A percentile compares a stretch with the other conserved stretches of the same genome.
phyloP scores from a whole-genome alignment of 1,140 invertebrate genomes.

The Marisa cornuarietis region DNA sequence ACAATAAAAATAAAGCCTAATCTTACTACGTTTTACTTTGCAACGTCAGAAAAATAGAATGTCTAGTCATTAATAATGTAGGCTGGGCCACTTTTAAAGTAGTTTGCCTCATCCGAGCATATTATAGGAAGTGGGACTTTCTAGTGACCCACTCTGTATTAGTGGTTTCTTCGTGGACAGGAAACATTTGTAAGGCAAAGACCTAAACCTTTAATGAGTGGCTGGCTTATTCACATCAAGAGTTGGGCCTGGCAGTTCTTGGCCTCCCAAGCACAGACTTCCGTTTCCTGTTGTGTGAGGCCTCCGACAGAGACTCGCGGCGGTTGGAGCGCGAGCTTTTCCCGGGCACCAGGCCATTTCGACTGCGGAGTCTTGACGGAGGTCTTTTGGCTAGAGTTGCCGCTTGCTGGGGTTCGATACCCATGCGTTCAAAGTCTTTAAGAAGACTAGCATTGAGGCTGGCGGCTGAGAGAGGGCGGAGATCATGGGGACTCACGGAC shows the following conservation, averaged over 20 bases:
- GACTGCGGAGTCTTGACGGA: conserved; percentile 39
- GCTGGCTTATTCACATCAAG: not conserved
- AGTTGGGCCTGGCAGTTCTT: not conserved
- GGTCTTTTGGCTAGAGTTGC: conserved; percentile 33
- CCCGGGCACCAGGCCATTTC: conserved; percentile 47
- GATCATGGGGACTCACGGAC: conserved; percentile 42
- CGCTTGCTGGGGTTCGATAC: conserved; percentile 39
- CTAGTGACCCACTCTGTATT: no score
- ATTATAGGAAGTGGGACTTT: no score
- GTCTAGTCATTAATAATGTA: no score
- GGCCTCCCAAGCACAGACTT: not conserved
- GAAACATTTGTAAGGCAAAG: no score
- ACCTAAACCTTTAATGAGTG: no score
- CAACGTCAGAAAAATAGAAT: no score
- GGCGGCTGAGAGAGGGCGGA: conserved; percentile 37
- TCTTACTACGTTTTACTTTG: no score
- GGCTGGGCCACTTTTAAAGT: no score
- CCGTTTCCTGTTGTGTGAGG: conserved; percentile 9
- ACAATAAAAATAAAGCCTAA: no score
- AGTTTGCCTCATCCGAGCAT: no score
- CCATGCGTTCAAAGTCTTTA: conserved; percentile 52
- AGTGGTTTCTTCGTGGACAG: no score
- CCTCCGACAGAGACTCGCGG: conserved; percentile 51
- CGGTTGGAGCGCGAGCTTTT: conserved; percentile 56
- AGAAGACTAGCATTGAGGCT: conserved; percentile 26